Percentiles rank a stretch among this genome's conserved stretches.
phyloP scores from a whole-genome alignment of 64 coral and sea anemone species.

The Dendrophyllia cribrosa region DNA sequence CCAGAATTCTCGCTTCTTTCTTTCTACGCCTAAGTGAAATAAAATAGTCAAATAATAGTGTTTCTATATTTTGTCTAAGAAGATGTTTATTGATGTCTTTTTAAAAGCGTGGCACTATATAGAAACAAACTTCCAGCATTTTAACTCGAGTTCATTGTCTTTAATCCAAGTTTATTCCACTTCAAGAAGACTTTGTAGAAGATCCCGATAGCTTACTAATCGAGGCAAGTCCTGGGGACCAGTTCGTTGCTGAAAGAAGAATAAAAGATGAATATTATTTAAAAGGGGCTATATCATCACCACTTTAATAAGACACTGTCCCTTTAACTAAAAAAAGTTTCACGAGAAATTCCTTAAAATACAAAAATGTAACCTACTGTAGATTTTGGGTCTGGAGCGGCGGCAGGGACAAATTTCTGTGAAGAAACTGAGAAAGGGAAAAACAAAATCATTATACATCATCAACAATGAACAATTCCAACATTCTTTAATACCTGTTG shows the following conservation, averaged over 20 bases:
- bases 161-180: slow-evolving; percentile 36
- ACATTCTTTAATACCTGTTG: no score
- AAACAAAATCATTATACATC: no score
- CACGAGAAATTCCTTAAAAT: background rate
- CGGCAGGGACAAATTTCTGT: slow-evolving; percentile 89
- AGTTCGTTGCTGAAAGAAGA: slow-evolving; percentile 83
- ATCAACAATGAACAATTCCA: no score
- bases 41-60: no score
- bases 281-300: background rate
- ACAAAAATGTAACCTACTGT: slow-evolving; percentile 65
- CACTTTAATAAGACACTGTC: background rate
- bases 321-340: background rate
- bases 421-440: slow-evolving; percentile 78
- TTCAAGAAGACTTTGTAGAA: slow-evolving; percentile 77
- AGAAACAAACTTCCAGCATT: no score
- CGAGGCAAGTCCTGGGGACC: slow-evolving; percentile 82
- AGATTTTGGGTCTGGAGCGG: slow-evolving; percentile 88
- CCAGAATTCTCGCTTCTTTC: no score
- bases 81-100: no score
- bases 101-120: no score
- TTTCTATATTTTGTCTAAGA: no score
- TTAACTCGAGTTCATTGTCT: no score
- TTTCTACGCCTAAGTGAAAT: no score
- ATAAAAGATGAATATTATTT: background rate
- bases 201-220: slow-evolving; percentile 84